These are phyloP conservation scores for Heliconius eleuchia DNA, from an alignment of 1,140 invertebrate species.

Conservation along the genomic window DNA sequence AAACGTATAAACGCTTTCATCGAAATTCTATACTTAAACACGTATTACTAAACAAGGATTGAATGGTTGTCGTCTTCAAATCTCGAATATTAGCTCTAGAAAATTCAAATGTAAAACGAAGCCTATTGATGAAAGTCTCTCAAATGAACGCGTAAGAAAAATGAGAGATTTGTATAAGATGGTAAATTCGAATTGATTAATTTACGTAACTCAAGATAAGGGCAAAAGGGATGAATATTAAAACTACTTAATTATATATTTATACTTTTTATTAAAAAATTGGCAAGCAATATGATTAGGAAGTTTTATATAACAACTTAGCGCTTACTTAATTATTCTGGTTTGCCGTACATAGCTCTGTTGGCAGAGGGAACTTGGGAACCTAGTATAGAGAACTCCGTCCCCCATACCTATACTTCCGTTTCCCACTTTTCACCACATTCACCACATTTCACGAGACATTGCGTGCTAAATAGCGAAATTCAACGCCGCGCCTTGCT, in stretches of 20 bases:
- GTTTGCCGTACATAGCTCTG: too few relatives aligned
- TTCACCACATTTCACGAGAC: too few relatives aligned
- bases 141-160: neutral
- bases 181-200: neutral
- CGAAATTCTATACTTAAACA: conserved; percentile 7
- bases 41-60: conserved; percentile 4
- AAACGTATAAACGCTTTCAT: too few relatives aligned
- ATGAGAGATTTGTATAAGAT: neutral
- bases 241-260: neutral
- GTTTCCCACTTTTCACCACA: too few relatives aligned
- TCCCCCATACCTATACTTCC: too few relatives aligned
- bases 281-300: too few relatives aligned
- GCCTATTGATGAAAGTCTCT: neutral
- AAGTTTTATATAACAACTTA: too few relatives aligned
- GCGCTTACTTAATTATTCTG: too few relatives aligned
- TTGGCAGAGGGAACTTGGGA: too few relatives aligned
- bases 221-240: neutral
- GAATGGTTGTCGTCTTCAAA: conserved; percentile 1
- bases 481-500: too few relatives aligned
- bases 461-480: too few relatives aligned
- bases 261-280: neutral
- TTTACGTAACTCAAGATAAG: conserved; percentile 2
- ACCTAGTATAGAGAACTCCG: too few relatives aligned
- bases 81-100: conserved; percentile 12
- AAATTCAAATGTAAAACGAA: conserved; percentile 11